Percentiles rank a stretch among this genome's conserved stretches.
phyloP scores from a whole-genome alignment of 1,140 invertebrate species.

The Steinernema khuongi region DNA sequence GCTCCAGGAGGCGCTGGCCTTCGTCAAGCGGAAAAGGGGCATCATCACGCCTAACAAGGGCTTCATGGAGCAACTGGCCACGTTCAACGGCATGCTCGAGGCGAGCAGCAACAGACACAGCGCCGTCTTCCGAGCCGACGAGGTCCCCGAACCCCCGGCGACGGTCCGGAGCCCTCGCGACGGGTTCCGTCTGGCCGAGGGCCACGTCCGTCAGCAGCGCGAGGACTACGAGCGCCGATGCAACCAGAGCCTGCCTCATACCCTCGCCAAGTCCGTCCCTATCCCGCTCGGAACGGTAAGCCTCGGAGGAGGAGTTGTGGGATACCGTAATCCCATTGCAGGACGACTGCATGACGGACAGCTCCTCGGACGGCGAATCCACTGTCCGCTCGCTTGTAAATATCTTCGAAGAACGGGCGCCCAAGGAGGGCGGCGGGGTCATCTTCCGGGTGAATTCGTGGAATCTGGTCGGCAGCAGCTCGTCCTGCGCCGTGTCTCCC shows the following conservation, averaged over 20 bases:
- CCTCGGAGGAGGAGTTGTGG: background rate
- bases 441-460: background rate
- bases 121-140: conserved; percentile 45
- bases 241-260: background rate
- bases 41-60: conserved; percentile 92
- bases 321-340: conserved; percentile 3
- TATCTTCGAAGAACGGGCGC: conserved; percentile 17
- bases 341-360: conserved; percentile 15
- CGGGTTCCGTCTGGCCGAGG: background rate
- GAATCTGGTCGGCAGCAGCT: background rate
- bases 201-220: conserved; percentile 17
- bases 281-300: conserved; percentile 1
- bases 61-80: conserved; percentile 86
- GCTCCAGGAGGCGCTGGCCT: conserved; percentile 77
- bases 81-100: conserved; percentile 70
- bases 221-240: conserved; percentile 16
- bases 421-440: background rate
- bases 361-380: conserved; percentile 10
- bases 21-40: conserved; percentile 79
- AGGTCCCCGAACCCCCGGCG: background rate
- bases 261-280: background rate
- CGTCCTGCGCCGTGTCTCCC: background rate
- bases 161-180: conserved; percentile 5
- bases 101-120: conserved; percentile 48
- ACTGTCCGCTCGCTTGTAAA: conserved; percentile 19